Evolutionary conservation across 2,888 invertebrate species (phyloP).

Genomic region (Dione vanillae): DNA sequence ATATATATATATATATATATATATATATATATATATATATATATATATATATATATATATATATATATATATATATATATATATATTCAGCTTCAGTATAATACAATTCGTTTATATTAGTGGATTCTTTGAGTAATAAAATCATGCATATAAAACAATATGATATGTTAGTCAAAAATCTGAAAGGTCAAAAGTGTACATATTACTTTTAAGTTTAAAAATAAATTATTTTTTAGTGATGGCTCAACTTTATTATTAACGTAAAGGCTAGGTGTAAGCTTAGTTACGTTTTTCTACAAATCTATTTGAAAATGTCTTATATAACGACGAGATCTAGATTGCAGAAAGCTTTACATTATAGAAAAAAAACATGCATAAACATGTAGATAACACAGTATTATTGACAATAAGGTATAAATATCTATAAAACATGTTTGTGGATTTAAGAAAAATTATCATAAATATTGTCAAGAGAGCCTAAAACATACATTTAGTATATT

Average conservation of each 20-base stretch:
- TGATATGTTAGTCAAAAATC: conserved; percentile 43
- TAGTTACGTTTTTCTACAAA: conserved; percentile 33
- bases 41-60: no score
- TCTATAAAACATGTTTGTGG: conserved; percentile 15
- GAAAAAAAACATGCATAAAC: conserved; percentile 40
- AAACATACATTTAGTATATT: background rate
- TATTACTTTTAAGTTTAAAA: conserved; percentile 25
- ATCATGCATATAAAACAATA: conserved; percentile 47
- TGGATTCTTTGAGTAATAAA: conserved; percentile 25
- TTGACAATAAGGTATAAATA: conserved; percentile 19
- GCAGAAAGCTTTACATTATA: conserved; percentile 35
- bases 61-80: no score
- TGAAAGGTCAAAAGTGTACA: conserved; percentile 34
- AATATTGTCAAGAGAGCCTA: conserved; percentile 43
- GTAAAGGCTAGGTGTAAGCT: conserved; percentile 15
- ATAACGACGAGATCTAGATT: conserved; percentile 22
- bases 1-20: no score
- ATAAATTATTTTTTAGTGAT: conserved; percentile 23
- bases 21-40: no score
- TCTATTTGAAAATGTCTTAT: conserved; percentile 22
- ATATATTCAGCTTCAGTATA: no score
- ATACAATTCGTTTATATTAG: no score
- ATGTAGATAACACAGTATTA: conserved; percentile 20
- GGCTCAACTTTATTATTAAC: conserved; percentile 27
- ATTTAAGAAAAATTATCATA: conserved; percentile 21